Conservation (phyloP, 1,140 invertebrate genomes). For the Globodera rostochiensis region DNA sequence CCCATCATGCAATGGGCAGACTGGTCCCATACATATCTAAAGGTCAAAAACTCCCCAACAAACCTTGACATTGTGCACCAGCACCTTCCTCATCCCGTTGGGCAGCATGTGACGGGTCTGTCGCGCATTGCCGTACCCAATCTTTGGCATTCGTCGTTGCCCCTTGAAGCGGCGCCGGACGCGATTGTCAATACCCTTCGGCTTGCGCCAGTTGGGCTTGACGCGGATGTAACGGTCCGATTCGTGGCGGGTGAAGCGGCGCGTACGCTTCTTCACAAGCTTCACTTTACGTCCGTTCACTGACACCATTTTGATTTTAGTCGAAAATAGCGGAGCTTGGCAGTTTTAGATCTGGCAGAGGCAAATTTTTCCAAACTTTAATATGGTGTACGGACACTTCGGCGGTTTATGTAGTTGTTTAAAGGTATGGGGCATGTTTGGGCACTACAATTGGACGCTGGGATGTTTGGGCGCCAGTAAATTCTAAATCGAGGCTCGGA, state of each 20-base stretch:
- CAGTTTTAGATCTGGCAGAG: too few species aligned
- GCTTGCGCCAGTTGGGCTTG: slow-evolving; percentile 83
- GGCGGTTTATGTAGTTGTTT: too few species aligned
- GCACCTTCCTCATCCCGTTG: slow-evolving; percentile 93
- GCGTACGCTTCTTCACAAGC: slow-evolving; percentile 57
- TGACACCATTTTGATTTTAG: slow-evolving; percentile 48
- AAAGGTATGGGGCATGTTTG: too few species aligned
- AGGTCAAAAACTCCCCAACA: neutral
- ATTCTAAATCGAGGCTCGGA: too few species aligned
- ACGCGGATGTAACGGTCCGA: slow-evolving; percentile 59
- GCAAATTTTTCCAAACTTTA: too few species aligned
- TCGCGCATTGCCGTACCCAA: slow-evolving; percentile 95
- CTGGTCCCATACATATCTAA: too few species aligned
- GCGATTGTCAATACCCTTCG: slow-evolving; percentile 99
- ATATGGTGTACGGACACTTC: too few species aligned
- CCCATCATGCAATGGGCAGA: too few species aligned
- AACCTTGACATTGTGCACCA: slow-evolving; percentile 82
- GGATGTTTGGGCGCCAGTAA: too few species aligned
- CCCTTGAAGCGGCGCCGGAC: slow-evolving; percentile 97
- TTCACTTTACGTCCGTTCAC: slow-evolving; percentile 55
- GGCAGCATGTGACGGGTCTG: slow-evolving; percentile 86
- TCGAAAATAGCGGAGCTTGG: too few species aligned
- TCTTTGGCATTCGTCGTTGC: slow-evolving; percentile 95
- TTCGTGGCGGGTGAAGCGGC: slow-evolving; percentile 58
- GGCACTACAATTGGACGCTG: too few species aligned